These are phyloP conservation scores for Myiopsitta monachus DNA, from an alignment of 2,113 vertebrate species.

Conservation along the genomic window DNA sequence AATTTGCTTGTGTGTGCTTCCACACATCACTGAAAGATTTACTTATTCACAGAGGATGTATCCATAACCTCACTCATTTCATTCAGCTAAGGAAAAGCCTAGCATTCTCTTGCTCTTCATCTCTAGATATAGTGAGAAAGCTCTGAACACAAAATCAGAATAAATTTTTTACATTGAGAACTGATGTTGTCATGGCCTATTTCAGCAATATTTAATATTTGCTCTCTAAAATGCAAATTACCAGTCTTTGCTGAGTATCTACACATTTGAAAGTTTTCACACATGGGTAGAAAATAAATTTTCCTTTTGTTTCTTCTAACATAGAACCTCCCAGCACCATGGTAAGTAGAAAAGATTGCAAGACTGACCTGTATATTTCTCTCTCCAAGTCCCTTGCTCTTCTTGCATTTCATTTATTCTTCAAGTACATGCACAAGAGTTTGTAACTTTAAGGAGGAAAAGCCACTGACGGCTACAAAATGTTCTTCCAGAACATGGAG, in stretches of 20 bases:
- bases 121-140: not conserved
- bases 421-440: not conserved
- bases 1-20: not conserved
- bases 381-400: not conserved
- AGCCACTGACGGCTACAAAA: not conserved
- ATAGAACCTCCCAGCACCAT: not conserved
- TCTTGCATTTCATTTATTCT: not conserved
- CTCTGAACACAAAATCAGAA: not conserved
- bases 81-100: not conserved
- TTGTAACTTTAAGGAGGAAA: not conserved
- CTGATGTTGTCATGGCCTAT: not conserved
- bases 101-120: not conserved
- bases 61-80: not conserved
- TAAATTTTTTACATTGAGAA: not conserved
- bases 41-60: not conserved
- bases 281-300: not conserved
- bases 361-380: not conserved
- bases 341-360: not conserved
- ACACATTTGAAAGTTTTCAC: not conserved
- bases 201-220: not conserved
- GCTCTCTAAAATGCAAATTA: not conserved
- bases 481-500: not conserved
- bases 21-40: not conserved
- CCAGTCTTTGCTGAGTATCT: not conserved
- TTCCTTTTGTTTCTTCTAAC: not conserved